Base-by-base conservation (phyloP, 2,888 invertebrate genomes). In the Trachelus tabidus region DNA sequence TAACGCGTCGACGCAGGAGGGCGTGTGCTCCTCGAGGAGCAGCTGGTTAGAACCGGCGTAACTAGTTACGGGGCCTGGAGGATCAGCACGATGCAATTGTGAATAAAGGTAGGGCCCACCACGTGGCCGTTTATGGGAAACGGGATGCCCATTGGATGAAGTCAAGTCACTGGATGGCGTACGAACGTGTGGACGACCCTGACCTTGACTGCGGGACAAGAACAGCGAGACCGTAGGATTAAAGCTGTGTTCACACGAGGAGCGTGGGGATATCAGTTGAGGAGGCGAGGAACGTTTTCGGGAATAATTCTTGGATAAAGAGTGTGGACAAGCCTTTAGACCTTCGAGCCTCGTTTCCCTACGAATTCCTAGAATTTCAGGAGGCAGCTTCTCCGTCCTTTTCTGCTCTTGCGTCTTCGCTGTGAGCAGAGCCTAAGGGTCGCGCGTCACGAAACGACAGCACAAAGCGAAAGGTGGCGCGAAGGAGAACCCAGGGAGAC, bases 101-200 rank as follows among this genome's bases (percentile, higher is more conserved):
- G 75, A 75, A 75, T 75, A 68, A 73, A 71, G 71, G 31, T 71
- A 34, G 31, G 31, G 31, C 33, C 31, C 71, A 34, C 71, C 87
- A 84, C 87, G 86, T 87, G 87, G 85, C 87, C 85, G 87, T 87
- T 87, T 87, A 87, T 86, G 87, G 87, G 85, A 85, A 79, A 84
- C 74, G 37, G 31, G 74, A 30, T 74, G 74, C 35, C 74, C 74
- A 76, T 76, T 76, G 78, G 85, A 84, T 81, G 78, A 77, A 83
- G 79, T 75, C 73, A 81, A 81, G 85, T 82, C 84, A 83, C 79
- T 81, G 80, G 82, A 86, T 40, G 56, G 68, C 34, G 56, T 73
- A 78, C 73, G 73, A 77, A 76, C 75, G 79, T 74, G 56, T 75
- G 78, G 83, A 83, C 83, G 86, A 86, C 87, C 88, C 83, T 88